Evolutionary conservation across 2,888 invertebrate species (phyloP), one percentile per base, ranked within the genome.

Genomic region (Resseliella maxima): DNA sequence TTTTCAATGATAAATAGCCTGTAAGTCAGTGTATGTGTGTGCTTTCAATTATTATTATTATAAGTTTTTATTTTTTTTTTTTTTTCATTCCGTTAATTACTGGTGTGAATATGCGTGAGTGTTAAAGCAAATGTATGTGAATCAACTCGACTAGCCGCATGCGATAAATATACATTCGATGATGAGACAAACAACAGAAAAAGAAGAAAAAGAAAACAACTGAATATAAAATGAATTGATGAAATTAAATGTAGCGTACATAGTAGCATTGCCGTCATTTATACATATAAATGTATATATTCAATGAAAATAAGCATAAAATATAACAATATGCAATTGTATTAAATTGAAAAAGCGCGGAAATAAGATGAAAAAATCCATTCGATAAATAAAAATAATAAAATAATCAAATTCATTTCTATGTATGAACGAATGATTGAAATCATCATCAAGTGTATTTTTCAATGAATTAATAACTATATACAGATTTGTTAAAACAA

Each of bases 191-290:
- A 59, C 24, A 59, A 59, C 1, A 59, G 24, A 3, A 59, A 6
- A 8, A 12, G 31, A 72, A 35, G 12, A 72, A 72, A 27, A 72
- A 72, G 1, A 72, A 72, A 10, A 31, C 24, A 59, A 27, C 27
- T 12, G 72, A 72, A 31, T 72, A 35, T 31, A n/a, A n/a, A 72
- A 72, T 72, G 72, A 72, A 72, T 35, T 72, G 72, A 72, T 72
- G 31, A 31, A 72, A 72, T 12, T 59, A 27, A 59, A 50, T 10
- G 10, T 24, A 59, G 12, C 72, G 72, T 31, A 31, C 27, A 31
- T 0, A 8, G 72, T 72, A 31, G 12, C 27, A n/a, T n/a, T n/a
- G n/a, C n/a, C n/a, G n/a, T n/a, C n/a, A n/a, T n/a, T n/a, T n/a
- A n/a, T n/a, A n/a, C n/a, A n/a, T n/a, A n/a, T n/a, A n/a, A n/a